Percentiles rank a stretch among this genome's conserved stretches.
These are phyloP conservation scores for Drosophila jambulina DNA, from an alignment of 1,140 invertebrate genomes.

Conservation along the genomic window DNA sequence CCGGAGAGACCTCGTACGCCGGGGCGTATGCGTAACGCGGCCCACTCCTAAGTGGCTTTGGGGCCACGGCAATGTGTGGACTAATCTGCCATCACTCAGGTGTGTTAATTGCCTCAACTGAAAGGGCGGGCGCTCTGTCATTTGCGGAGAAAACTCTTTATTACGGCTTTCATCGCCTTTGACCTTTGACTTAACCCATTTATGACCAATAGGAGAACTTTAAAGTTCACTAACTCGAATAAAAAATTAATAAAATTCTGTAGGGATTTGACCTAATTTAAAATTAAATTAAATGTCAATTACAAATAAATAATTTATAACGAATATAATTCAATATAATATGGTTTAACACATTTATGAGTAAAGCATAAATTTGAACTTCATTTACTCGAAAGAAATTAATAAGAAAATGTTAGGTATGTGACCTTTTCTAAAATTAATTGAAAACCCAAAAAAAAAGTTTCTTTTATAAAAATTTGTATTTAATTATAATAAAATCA, in stretches of 20 bases:
- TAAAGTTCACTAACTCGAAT: background rate
- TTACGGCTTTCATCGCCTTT: background rate
- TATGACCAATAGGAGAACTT: background rate
- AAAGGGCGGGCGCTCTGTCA: background rate
- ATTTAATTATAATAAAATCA: too few relatives aligned
- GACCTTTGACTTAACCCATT: conserved; percentile 9
- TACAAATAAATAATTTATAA: background rate
- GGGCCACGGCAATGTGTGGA: conserved; percentile 12
- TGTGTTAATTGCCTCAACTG: conserved; percentile 42
- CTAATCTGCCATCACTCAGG: conserved; percentile 43
- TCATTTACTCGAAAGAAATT: too few relatives aligned
- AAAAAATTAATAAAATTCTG: background rate
- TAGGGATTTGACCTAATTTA: background rate
- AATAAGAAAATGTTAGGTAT: too few relatives aligned
- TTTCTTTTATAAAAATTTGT: too few relatives aligned
- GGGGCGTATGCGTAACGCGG: conserved; percentile 36
- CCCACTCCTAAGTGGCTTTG: conserved; percentile 3
- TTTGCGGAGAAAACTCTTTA: background rate
- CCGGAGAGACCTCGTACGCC: conserved; percentile 25
- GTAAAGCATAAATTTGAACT: too few relatives aligned
- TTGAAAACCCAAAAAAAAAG: too few relatives aligned
- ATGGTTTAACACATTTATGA: too few relatives aligned
- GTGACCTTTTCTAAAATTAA: too few relatives aligned
- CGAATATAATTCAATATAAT: background rate
- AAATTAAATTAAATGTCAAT: background rate